Evolutionary conservation across 2,888 invertebrate species (phyloP).

Genomic region (Heliconius sara): DNA sequence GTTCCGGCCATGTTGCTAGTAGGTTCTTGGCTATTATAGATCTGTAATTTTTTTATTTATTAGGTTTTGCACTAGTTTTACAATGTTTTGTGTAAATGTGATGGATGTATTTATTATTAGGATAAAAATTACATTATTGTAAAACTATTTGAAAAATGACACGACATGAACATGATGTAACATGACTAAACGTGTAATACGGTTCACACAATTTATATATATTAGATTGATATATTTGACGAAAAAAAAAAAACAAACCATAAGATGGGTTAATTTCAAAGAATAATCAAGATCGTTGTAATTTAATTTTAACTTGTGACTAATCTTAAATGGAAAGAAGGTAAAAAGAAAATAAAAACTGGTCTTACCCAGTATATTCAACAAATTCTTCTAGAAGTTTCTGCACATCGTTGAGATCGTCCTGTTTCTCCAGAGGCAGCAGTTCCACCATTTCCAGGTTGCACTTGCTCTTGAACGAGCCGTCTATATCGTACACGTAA

Average conservation of each 20-base stretch:
- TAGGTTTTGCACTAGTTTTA: too few relatives aligned
- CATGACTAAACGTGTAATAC: too few relatives aligned
- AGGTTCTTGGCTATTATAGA: slow-evolving; percentile 92
- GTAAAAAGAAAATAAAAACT: neutral
- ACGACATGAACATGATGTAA: too few relatives aligned
- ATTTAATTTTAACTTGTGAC: too few relatives aligned
- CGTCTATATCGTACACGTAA: slow-evolving; percentile 95
- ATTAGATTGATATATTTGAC: too few relatives aligned
- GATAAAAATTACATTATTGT: too few relatives aligned
- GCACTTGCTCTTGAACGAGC: slow-evolving; percentile 93
- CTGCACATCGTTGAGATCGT: slow-evolving; percentile 91
- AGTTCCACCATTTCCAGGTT: slow-evolving; percentile 98
- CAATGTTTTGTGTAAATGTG: too few relatives aligned
- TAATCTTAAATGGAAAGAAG: neutral
- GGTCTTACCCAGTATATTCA: slow-evolving; percentile 89
- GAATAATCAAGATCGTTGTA: neutral
- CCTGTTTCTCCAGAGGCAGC: slow-evolving; percentile 89
- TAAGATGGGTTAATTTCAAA: neutral
- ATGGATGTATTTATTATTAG: too few relatives aligned
- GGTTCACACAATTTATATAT: too few relatives aligned
- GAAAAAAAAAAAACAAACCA: too few relatives aligned
- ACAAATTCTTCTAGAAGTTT: slow-evolving; percentile 92
- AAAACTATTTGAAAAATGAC: too few relatives aligned
- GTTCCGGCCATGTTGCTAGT: slow-evolving; percentile 90
- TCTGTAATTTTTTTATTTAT: slow-evolving; percentile 53